Conservation (phyloP, 2,797 vertebrate species). For the Ceyx erithaca region DNA sequence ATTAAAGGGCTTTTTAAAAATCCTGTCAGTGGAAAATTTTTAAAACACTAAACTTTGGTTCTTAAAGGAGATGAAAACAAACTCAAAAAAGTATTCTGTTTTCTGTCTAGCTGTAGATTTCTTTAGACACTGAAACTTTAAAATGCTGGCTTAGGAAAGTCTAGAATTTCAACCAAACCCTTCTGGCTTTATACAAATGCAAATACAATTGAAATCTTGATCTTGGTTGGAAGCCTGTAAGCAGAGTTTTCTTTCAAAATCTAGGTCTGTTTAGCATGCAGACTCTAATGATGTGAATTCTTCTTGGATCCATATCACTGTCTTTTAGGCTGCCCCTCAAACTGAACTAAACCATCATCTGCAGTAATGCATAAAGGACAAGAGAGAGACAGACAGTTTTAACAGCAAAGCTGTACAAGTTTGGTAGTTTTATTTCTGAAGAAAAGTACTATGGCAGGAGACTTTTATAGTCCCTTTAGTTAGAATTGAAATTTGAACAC, state of each 20-base stretch:
- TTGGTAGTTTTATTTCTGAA: not conserved
- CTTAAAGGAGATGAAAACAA: not conserved
- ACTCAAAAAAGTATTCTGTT: not conserved
- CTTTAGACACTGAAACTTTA: conserved; percentile 1
- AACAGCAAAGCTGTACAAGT: not conserved
- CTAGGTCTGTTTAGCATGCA: not conserved
- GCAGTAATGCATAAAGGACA: not conserved
- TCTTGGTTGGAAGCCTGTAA: not conserved
- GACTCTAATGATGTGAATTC: not conserved
- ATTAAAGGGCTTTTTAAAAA: not conserved
- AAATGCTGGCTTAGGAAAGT: not conserved
- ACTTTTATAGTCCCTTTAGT: not conserved
- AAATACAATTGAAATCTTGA: not conserved
- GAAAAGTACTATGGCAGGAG: not conserved
- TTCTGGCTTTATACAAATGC: conserved; percentile 32
- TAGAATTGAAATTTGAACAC: not conserved
- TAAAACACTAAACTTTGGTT: not conserved
- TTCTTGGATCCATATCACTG: rapidly evolving
- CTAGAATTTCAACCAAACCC: not conserved
- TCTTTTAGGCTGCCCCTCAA: not conserved
- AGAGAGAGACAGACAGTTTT: not conserved
- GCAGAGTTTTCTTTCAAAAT: conserved; percentile 6
- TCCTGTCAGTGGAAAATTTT: not conserved
- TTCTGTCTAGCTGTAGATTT: not conserved
- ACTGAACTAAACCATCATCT: not conserved